phyloP scores from a whole-genome alignment of 2,797 vertebrate species.

The Emys orbicularis region DNA sequence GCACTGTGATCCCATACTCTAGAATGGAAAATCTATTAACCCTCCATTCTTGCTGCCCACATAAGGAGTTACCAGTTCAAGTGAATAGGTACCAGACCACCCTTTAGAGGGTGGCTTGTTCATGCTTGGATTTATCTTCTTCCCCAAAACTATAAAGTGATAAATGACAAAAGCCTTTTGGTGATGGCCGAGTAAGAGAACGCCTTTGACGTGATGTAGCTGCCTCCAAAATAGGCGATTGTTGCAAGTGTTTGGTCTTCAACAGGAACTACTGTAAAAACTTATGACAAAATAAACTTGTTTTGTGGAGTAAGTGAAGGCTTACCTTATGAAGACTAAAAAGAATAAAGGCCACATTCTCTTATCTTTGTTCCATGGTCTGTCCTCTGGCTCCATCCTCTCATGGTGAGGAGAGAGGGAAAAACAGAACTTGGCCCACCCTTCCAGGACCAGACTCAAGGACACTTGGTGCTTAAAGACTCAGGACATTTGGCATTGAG shows the following conservation, averaged over 20 bases:
- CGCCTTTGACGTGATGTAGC: not conserved
- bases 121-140: not conserved
- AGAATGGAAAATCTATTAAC: not conserved
- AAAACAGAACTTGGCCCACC: not conserved
- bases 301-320: not conserved
- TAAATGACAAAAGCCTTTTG: not conserved
- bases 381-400: not conserved
- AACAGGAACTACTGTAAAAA: not conserved
- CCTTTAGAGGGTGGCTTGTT: not conserved
- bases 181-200: not conserved
- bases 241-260: not conserved
- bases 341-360: not conserved
- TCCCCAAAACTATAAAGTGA: not conserved
- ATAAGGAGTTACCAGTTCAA: not conserved
- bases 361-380: not conserved
- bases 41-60: not conserved
- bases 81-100: not conserved
- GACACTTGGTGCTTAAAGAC: not conserved
- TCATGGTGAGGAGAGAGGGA: not conserved
- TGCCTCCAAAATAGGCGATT: not conserved
- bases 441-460: not conserved
- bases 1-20: not conserved
- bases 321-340: not conserved
- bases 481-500: conserved; percentile 5
- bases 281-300: not conserved